Evolutionary conservation across 2,797 vertebrate species (phyloP).

Genomic region (Lepus oiostolus): DNA sequence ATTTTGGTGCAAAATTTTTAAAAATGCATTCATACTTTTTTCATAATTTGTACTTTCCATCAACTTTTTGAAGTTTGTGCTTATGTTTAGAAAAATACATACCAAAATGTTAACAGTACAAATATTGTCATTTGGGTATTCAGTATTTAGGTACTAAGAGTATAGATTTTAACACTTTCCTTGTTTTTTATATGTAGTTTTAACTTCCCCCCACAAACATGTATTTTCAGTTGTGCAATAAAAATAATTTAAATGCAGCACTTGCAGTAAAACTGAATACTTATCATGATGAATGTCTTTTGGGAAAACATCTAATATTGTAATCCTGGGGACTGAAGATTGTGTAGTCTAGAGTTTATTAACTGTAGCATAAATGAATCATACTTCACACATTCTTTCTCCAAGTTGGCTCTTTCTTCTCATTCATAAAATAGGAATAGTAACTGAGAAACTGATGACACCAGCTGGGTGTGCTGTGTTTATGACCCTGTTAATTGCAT

Average conservation of each 20-base stretch:
- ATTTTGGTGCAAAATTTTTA: too few relatives aligned
- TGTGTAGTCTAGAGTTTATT: not conserved
- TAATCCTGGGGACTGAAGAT: not conserved
- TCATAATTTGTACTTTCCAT: too few relatives aligned
- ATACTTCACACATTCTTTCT: not conserved
- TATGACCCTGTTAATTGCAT: too few relatives aligned
- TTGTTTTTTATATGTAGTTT: not conserved
- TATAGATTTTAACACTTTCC: not conserved
- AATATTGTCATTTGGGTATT: not conserved
- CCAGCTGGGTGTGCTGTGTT: not conserved
- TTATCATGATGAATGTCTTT: slow-evolving; percentile 16
- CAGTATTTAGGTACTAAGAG: not conserved
- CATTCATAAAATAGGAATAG: not conserved
- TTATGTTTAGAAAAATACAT: not conserved
- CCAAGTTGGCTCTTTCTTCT: not conserved
- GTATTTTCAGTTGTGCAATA: not conserved
- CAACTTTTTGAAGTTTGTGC: not conserved
- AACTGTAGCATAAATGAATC: not conserved
- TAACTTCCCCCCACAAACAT: not conserved
- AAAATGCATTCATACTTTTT: too few relatives aligned
- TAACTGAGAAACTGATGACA: not conserved
- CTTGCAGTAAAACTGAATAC: slow-evolving; percentile 1
- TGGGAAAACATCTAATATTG: not conserved
- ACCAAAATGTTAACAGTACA: not conserved
- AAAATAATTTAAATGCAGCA: not conserved